Conservation (phyloP, 2,888 invertebrate species). For the Oscheius onirici region DNA sequence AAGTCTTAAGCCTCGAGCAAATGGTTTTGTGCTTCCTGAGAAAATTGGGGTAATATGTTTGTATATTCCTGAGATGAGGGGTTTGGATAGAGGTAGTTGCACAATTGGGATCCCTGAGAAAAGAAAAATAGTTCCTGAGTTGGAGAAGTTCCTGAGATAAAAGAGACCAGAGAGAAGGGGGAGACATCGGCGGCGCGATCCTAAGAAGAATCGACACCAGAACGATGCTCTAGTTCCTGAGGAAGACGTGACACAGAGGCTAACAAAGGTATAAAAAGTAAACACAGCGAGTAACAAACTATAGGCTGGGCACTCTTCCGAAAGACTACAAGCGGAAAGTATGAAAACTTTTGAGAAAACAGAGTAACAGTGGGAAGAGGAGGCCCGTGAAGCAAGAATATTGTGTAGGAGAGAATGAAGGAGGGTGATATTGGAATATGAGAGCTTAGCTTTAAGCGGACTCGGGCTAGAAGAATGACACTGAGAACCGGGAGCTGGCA, state of each 20-base stretch:
- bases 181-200: neutral
- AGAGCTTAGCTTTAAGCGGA: conserved; percentile 10
- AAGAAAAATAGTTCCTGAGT: conserved; percentile 25
- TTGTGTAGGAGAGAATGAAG: conserved; percentile 7
- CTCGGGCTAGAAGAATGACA: conserved; percentile 33
- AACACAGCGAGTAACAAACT: conserved; percentile 19
- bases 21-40: conserved; percentile 16
- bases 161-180: conserved; percentile 23
- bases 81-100: conserved; percentile 27
- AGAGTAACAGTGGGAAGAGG: neutral
- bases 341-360: conserved; percentile 2
- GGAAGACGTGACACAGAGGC: conserved; percentile 21
- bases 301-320: conserved; percentile 14
- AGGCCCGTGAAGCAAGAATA: conserved; percentile 19
- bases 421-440: neutral
- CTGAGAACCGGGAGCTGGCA: conserved; percentile 33
- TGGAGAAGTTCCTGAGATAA: conserved; percentile 24
- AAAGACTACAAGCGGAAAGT: conserved; percentile 30
- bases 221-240: conserved; percentile 9
- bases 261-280: conserved; percentile 16
- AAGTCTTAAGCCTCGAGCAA: conserved; percentile 18
- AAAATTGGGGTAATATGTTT: conserved; percentile 4
- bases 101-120: conserved; percentile 17
- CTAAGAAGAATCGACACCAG: conserved; percentile 1
- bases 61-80: conserved; percentile 13